Evolutionary conservation across 2,113 vertebrate species (phyloP).

Genomic region (Oceanodroma tethys): DNA sequence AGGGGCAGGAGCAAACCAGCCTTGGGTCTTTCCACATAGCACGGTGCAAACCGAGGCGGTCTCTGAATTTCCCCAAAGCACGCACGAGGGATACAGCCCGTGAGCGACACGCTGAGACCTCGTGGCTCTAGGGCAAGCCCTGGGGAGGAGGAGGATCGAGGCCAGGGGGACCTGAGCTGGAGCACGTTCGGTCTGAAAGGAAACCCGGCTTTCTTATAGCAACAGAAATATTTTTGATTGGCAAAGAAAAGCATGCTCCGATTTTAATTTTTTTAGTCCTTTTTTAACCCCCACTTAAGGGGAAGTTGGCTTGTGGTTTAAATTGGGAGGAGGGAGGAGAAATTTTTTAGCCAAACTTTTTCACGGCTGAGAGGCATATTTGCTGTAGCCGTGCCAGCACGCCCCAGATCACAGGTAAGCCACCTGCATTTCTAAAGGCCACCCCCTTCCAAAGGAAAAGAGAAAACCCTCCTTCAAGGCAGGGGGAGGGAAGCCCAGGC

Average conservation of each 20-base stretch:
- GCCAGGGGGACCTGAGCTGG: background rate
- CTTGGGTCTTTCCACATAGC: fast-evolving
- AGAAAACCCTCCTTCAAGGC: background rate
- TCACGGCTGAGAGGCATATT: fast-evolving
- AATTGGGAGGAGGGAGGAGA: background rate
- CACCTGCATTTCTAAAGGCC: background rate
- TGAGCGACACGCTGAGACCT: fast-evolving
- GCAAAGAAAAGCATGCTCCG: background rate
- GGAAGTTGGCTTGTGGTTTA: background rate
- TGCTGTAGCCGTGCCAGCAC: background rate
- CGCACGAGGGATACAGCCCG: fast-evolving
- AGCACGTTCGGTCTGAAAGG: background rate
- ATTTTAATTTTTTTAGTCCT: background rate
- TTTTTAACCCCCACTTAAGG: background rate
- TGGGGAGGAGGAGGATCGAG: background rate
- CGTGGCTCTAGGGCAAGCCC: background rate
- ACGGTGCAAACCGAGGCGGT: fast-evolving
- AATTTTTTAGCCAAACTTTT: background rate
- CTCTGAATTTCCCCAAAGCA: background rate
- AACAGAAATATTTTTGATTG: background rate
- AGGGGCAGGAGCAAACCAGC: background rate
- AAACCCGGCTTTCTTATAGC: background rate
- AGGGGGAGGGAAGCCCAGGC: background rate
- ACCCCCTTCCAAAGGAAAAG: background rate
- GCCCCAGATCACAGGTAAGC: background rate